Evolutionary conservation across 2,797 vertebrate genomes (phyloP), one percentile per base, ranked within the genome.

Genomic region (Arnoldichthys spilopterus): DNA sequence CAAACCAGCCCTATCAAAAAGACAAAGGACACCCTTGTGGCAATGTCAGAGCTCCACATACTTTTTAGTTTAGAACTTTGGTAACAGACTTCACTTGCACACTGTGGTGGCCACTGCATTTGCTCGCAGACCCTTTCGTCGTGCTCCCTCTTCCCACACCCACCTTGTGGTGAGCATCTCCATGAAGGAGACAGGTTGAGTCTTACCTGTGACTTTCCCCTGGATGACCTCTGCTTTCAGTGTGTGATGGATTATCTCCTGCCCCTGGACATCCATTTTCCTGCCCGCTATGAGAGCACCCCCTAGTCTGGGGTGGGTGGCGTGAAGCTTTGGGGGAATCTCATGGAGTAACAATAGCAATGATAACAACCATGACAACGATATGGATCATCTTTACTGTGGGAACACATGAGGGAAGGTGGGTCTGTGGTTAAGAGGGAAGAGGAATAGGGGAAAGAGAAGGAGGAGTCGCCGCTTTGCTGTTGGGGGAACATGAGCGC

Each of bases 151-250:
- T 28, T 34, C 30, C 30, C 16, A 13, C 64, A 34, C 37, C 34
- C 32, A 28, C 54, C 15, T 20, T 13, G 43, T 54, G 49, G 24
- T 70, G 68, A 69, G 40, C 76, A 62, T 78, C 69, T 81, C 40
- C 69, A 83, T 77, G 69, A 83, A 85, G 76, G 69, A 79, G 73
- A 83, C 76, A 71, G 78, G 61, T 53, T 61, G 45, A 80, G 79
- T 83, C 83, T 86, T 81, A 82, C 80, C 86, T 88, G 82, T 83
- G 86, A 92, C 91, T 86, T 85, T 90, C 84, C 85, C 86, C 89
- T 74, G 80, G 81, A 89, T 91, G 90, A 92, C 91, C 90, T 92
- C 88, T 91, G 86, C 91, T 91, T 94, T 93, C 90, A 91, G 82
- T 53, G 22, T 79, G 86, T 92, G 91, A 94, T 93, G 88, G 90